These are phyloP conservation scores for Pollenia griseotomentosa DNA, from an alignment of 2,888 invertebrate genomes.

Conservation along the genomic window DNA sequence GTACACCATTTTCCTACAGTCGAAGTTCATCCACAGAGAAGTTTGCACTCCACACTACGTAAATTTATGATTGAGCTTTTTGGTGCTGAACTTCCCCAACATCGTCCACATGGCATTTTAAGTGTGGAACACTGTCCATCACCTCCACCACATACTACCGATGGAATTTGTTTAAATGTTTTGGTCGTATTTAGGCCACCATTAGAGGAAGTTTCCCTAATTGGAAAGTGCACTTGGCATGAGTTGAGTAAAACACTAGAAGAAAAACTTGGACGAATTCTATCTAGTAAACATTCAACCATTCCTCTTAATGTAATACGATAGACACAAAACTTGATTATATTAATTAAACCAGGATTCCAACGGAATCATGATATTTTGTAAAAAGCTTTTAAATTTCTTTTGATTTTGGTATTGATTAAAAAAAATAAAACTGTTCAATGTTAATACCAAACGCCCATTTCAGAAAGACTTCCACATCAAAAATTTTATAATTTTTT, in stretches of 20 bases:
- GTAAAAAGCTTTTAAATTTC: conserved; percentile 38
- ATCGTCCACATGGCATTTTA: conserved; percentile 91
- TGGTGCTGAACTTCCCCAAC: conserved; percentile 93
- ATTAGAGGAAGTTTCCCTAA: conserved; percentile 93
- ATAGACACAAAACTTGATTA: conserved; percentile 68
- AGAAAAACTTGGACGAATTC: conserved; percentile 87
- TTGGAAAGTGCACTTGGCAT: conserved; percentile 96
- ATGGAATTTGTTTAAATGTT: conserved; percentile 93
- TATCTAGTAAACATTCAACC: conserved; percentile 90
- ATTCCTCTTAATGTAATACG: conserved; percentile 93
- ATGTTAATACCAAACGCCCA: background rate
- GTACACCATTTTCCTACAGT: conserved; percentile 93
- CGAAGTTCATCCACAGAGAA: conserved; percentile 94
- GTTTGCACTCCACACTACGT: conserved; percentile 93
- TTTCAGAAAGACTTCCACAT: background rate
- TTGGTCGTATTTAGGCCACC: conserved; percentile 93
- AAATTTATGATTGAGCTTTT: conserved; percentile 96
- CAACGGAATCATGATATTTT: conserved; percentile 24
- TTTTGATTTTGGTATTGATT: conserved; percentile 6
- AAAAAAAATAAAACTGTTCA: background rate
- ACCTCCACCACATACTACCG: conserved; percentile 85
- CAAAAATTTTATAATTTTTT: background rate
- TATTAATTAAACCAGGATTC: conserved; percentile 2
- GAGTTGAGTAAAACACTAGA: conserved; percentile 90
- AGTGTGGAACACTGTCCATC: conserved; percentile 89